A percentile compares a stretch with the other conserved stretches of the same genome.
Conservation (phyloP, 2,113 vertebrate species). For the Gallinago paraguaiae region DNA sequence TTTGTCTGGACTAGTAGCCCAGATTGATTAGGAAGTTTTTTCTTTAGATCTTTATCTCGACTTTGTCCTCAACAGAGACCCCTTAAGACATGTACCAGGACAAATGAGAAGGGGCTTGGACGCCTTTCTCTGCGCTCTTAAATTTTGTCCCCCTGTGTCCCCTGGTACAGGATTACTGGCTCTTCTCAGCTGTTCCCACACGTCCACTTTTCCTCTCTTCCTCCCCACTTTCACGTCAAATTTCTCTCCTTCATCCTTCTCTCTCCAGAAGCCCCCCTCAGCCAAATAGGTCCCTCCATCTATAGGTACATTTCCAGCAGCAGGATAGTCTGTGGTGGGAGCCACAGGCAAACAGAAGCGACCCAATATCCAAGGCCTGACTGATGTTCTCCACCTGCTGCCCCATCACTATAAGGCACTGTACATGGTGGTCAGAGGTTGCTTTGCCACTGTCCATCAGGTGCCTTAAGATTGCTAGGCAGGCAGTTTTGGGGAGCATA, state of each 20-base stretch:
- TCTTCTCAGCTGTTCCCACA: background rate
- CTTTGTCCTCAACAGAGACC: background rate
- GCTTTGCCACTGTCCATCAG: background rate
- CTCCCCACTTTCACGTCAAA: background rate
- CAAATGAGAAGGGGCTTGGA: background rate
- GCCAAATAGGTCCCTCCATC: background rate
- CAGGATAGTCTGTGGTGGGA: background rate
- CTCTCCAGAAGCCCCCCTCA: background rate
- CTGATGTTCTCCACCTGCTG: background rate
- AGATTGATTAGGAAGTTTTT: background rate
- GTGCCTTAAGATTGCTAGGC: background rate
- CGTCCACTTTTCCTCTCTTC: background rate
- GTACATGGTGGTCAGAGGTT: rapidly evolving
- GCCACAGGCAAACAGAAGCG: background rate
- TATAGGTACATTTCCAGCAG: background rate
- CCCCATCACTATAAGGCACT: background rate
- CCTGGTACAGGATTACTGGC: background rate
- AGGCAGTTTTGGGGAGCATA: background rate
- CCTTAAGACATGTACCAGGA: background rate
- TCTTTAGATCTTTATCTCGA: constrained; percentile 1
- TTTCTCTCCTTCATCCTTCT: background rate
- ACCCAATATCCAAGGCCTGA: background rate
- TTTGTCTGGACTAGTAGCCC: background rate
- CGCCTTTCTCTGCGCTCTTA: background rate
- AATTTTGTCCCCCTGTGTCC: background rate